These are phyloP conservation scores for Cariama cristata DNA, from an alignment of 2,113 vertebrate species.

Conservation along the genomic window DNA sequence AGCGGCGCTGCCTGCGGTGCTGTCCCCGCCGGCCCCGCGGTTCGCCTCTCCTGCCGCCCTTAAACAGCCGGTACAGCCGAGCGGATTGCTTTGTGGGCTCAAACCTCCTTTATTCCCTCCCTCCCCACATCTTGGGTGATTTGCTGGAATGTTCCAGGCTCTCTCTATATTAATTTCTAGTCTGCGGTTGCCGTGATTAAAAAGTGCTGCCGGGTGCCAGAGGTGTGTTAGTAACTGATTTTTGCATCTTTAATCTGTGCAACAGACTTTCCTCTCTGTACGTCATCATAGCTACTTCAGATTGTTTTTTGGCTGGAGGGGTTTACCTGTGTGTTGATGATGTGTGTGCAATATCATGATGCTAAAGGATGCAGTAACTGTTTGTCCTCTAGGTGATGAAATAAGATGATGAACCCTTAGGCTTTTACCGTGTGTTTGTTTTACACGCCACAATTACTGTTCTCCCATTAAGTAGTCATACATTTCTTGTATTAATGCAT, in stretches of 20 bases:
- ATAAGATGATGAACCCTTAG: background rate
- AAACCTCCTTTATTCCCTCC: background rate
- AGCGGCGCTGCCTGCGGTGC: background rate
- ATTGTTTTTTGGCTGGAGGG: background rate
- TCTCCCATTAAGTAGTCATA: background rate
- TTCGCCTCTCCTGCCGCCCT: background rate
- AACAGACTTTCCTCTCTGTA: background rate
- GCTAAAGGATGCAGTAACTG: background rate
- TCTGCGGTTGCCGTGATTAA: background rate
- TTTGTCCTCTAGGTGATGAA: background rate
- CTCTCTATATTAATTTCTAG: background rate
- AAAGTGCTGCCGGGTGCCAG: background rate
- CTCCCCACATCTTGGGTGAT: background rate
- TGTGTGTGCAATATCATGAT: background rate
- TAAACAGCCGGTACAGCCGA: rapidly evolving
- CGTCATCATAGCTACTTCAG: background rate
- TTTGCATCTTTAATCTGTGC: background rate
- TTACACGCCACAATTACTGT: background rate
- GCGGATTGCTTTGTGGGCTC: background rate
- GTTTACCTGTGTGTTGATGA: background rate
- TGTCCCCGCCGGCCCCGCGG: too few species aligned
- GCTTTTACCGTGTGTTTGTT: background rate
- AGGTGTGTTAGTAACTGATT: background rate
- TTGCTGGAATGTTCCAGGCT: constrained; percentile 47
- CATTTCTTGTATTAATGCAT: background rate